Conservation (phyloP, 1,140 invertebrate genomes). For the Cotesia vestalis region DNA sequence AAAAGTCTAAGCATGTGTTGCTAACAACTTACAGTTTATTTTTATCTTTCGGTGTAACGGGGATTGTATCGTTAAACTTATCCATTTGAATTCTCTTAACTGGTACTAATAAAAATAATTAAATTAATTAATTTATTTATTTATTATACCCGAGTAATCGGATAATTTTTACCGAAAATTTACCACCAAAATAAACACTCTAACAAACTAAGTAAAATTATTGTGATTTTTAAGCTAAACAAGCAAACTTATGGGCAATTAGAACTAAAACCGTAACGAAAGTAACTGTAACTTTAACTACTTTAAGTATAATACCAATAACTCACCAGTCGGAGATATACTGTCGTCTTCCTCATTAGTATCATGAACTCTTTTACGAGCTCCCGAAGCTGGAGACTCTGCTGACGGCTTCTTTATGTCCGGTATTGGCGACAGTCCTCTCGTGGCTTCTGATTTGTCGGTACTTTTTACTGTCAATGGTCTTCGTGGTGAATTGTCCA, state of each 20-base stretch:
- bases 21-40: conserved; percentile 12
- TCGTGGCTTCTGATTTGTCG: too few species aligned
- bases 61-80: conserved; percentile 27
- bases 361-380: conserved; percentile 61
- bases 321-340: conserved; percentile 63
- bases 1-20: background rate
- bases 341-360: conserved; percentile 47
- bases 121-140: too few species aligned
- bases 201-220: too few species aligned
- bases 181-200: too few species aligned
- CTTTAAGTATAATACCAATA: conserved; percentile 35
- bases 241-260: conserved; percentile 47
- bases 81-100: background rate
- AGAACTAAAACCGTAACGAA: conserved; percentile 46
- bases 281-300: conserved; percentile 43
- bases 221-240: too few species aligned
- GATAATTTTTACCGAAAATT: too few species aligned
- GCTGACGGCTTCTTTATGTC: conserved; percentile 35
- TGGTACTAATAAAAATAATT: too few species aligned
- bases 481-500: conserved; percentile 54
- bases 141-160: too few species aligned
- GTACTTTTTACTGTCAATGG: too few species aligned
- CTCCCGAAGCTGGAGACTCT: conserved; percentile 49
- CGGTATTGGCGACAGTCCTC: background rate
- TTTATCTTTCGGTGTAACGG: conserved; percentile 45